Percentiles rank a stretch among this genome's conserved stretches.
Conservation (phyloP, 2,797 vertebrate genomes). For the Pterois miles region DNA sequence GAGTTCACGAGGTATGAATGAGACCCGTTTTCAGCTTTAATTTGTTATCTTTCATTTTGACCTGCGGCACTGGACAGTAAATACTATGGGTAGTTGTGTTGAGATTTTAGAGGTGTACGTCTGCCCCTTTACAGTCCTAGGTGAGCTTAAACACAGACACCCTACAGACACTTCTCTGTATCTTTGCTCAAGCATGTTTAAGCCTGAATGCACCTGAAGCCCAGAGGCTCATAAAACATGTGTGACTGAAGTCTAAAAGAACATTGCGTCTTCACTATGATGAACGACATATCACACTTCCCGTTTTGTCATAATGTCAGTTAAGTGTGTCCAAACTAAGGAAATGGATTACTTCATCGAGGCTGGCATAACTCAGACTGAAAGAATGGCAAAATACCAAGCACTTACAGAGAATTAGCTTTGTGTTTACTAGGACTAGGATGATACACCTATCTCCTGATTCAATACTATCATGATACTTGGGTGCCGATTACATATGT, state of each 20-base stretch:
- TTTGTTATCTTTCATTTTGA: neutral
- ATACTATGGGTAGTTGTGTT: neutral
- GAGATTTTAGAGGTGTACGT: neutral
- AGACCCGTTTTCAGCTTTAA: neutral
- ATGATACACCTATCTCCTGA: too few relatives aligned
- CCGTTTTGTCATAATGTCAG: neutral
- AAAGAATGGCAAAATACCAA: neutral
- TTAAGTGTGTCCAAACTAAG: neutral
- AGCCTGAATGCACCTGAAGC: conserved; percentile 33
- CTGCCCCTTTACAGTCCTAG: neutral
- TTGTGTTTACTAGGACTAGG: neutral
- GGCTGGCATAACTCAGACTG: neutral
- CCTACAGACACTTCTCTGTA: conserved; percentile 28
- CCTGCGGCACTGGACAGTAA: neutral
- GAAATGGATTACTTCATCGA: conserved; percentile 6
- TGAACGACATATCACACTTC: neutral
- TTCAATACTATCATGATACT: too few relatives aligned
- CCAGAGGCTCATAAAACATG: conserved; percentile 11
- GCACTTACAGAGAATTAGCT: neutral
- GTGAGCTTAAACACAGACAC: too few relatives aligned
- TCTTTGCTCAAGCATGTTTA: conserved; percentile 43
- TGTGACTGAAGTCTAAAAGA: neutral
- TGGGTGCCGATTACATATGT: too few relatives aligned
- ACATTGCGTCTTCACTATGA: neutral
- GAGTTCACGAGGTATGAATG: neutral